Evolutionary conservation across 2,113 vertebrate species (phyloP).

Genomic region (rat (Rattus norvegicus)): DNA sequence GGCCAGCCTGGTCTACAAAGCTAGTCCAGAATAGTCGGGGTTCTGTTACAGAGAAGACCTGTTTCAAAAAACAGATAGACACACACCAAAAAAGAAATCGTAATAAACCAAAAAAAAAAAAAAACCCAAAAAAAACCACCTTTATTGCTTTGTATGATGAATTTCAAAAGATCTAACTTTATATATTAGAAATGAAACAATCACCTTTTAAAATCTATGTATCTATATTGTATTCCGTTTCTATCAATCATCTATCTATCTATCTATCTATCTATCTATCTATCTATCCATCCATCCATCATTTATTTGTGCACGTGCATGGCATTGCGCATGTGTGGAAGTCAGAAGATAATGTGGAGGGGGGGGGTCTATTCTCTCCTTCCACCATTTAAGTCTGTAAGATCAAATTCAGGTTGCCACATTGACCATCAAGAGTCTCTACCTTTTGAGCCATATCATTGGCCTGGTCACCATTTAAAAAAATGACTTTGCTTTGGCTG

Average conservation of each 20-base stretch:
- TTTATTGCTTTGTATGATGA: neutral
- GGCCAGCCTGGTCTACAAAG: no score
- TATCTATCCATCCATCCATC: neutral
- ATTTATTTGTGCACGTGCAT: neutral
- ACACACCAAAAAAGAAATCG: no score
- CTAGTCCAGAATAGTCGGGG: no score
- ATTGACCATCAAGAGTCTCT: neutral
- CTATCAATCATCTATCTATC: neutral
- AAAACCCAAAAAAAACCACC: no score
- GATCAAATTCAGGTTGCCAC: neutral
- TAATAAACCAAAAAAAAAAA: no score
- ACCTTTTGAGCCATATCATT: neutral
- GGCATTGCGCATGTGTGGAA: no score
- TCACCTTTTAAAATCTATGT: neutral
- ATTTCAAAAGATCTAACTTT: conserved; percentile 22
- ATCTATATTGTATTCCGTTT: neutral
- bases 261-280: neutral
- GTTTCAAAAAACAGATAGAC: no score
- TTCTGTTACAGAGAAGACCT: no score
- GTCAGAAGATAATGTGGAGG: neutral
- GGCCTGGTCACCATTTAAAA: neutral
- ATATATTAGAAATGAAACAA: conserved; percentile 35
- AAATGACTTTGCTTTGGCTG: neutral
- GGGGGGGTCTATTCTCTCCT: no score
- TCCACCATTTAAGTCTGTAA: no score